phyloP scores from a whole-genome alignment of 2,888 invertebrate genomes.

The Liposcelis brunnea region DNA sequence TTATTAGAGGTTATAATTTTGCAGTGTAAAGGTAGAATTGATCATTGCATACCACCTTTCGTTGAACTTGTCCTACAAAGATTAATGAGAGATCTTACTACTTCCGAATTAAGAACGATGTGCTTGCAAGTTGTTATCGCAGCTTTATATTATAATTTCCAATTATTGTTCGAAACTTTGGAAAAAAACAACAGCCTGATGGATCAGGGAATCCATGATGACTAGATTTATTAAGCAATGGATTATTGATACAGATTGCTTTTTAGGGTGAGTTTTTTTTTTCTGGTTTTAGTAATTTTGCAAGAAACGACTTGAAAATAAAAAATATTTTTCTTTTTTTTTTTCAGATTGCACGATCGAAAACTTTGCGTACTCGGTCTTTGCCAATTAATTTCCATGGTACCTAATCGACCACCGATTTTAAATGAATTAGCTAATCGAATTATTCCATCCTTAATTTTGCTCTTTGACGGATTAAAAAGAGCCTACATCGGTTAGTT shows the following conservation, averaged over 20 bases:
- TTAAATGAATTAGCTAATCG: slow-evolving; percentile 56
- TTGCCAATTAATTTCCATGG: slow-evolving; percentile 70
- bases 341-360: slow-evolving; percentile 64
- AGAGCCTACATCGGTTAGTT: slow-evolving; percentile 63
- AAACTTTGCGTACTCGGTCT: slow-evolving; percentile 89
- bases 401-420: slow-evolving; percentile 50
- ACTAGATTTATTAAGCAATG: slow-evolving; percentile 91
- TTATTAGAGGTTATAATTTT: slow-evolving; percentile 88
- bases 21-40: slow-evolving; percentile 79
- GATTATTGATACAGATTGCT: slow-evolving; percentile 91
- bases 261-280: slow-evolving; percentile 54
- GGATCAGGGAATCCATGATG: slow-evolving; percentile 59
- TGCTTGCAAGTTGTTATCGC: slow-evolving; percentile 89
- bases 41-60: slow-evolving; percentile 74
- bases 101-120: slow-evolving; percentile 84
- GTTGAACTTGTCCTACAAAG: slow-evolving; percentile 78
- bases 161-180: slow-evolving; percentile 63
- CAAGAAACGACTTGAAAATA: too few relatives aligned
- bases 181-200: slow-evolving; percentile 53
- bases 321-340: slow-evolving; percentile 13
- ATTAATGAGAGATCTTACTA: slow-evolving; percentile 76
- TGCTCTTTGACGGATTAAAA: slow-evolving; percentile 86
- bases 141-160: slow-evolving; percentile 79
- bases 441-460: slow-evolving; percentile 74
- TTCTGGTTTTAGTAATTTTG: too few relatives aligned